Conservation (phyloP, 2,797 vertebrate genomes). For the Falco concolor region DNA sequence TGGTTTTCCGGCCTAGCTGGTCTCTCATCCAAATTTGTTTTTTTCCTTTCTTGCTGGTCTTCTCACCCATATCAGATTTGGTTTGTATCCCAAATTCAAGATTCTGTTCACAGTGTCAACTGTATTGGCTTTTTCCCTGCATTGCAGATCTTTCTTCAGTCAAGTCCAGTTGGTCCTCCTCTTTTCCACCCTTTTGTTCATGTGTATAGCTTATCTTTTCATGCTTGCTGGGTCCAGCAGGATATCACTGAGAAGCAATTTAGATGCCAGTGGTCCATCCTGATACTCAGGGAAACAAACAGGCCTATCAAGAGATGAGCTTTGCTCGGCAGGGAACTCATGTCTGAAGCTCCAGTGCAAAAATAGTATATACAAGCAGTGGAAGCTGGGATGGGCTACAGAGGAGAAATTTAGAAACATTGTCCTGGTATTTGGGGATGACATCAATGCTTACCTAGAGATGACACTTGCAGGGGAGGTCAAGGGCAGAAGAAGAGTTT, state of each 20-base stretch:
- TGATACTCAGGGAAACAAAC: neutral
- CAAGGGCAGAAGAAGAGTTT: neutral
- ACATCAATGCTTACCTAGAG: neutral
- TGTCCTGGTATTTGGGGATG: neutral
- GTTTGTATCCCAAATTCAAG: neutral
- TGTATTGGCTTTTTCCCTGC: neutral
- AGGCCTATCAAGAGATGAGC: neutral
- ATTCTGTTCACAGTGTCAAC: neutral
- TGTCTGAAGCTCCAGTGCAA: neutral
- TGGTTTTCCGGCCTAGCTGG: neutral
- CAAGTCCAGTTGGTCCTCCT: neutral
- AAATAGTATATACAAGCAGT: neutral
- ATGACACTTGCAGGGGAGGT: neutral
- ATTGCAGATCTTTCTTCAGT: neutral
- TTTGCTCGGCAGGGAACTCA: neutral
- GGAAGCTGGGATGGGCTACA: neutral
- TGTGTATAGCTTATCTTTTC: neutral
- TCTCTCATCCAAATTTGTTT: neutral
- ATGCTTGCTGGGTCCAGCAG: neutral
- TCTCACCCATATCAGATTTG: neutral
- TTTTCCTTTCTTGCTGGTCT: neutral
- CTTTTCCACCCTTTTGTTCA: neutral
- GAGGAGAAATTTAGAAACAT: neutral
- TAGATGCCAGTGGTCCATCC: neutral
- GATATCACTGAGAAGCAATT: neutral